Percentiles rank a stretch among this genome's conserved stretches.
These are phyloP conservation scores for Trichogramma evanescens DNA, from an alignment of 2,888 invertebrate species.

Conservation along the genomic window DNA sequence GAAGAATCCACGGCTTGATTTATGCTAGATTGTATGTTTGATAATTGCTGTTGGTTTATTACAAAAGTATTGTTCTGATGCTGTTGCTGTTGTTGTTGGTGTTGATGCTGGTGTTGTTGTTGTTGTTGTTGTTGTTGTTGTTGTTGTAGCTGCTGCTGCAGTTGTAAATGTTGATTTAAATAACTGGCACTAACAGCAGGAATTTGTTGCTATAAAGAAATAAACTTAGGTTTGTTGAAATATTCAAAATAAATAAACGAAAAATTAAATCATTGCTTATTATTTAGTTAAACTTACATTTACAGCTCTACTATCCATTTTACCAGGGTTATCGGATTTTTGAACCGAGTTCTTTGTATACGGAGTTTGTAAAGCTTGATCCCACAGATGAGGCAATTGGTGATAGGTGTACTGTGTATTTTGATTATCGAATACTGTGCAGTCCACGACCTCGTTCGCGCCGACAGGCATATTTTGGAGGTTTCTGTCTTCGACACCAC, in stretches of 20 bases:
- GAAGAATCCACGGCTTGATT: constrained; percentile 23
- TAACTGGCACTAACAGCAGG: constrained; percentile 18
- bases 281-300: not conserved
- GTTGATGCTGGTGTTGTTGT: constrained; percentile 11
- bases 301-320: not conserved
- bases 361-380: constrained; percentile 35
- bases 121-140: constrained; percentile 5
- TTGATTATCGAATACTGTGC: constrained; percentile 40
- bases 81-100: constrained; percentile 11
- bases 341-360: not conserved
- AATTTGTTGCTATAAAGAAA: constrained; percentile 7
- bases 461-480: constrained; percentile 30
- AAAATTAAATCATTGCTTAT: not conserved
- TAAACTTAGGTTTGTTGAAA: constrained; percentile 22
- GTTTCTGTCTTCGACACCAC: constrained; percentile 36
- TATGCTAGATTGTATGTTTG: constrained; percentile 13
- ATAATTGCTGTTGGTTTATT: not conserved
- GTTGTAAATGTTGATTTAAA: constrained; percentile 19
- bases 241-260: not conserved
- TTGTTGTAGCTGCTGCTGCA: not conserved
- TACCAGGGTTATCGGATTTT: not conserved
- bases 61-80: constrained; percentile 14
- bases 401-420: constrained; percentile 42
- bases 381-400: constrained; percentile 43
- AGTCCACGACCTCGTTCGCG: constrained; percentile 34